Base-by-base conservation (phyloP, 2,113 vertebrate species). In the Saccopteryx bilineata region DNA sequence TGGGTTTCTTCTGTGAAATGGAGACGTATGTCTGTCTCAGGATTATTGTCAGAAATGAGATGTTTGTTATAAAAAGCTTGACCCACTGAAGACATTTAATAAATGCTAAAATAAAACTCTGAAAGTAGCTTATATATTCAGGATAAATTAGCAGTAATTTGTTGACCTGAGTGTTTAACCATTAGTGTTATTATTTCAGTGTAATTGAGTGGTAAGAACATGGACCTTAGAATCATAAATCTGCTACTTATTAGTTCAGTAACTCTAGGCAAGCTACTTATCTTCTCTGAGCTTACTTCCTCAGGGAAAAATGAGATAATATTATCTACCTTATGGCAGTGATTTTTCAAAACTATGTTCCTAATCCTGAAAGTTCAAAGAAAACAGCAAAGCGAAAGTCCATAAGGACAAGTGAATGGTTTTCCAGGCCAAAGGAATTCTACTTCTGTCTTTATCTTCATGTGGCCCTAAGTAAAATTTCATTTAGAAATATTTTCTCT, bases 401-500 rank as follows among this genome's bases (percentile, higher is more conserved):
- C 61, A 81, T 21, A 21, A 92, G 93, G 56, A 90, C 26, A 95
- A 96, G 9, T 33, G n/a, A 48, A 72, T 61, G 14, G 56, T 9
- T 56, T 5, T 48, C 46, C 31, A 75, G 58, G 61, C 17, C 76
- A 78, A 88, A 94, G 66, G 28, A 71, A 65, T 48, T 74, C 33
- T 46, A 72, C 50, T 71, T 92, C 78, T 31, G 79, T 10, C n/a
- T 85, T 90, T 50, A 46, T 81, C 63, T 96, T 87, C 61, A 79
- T 19, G 50, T 9, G 48, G 17, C 1, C 50, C n/a, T 39, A 90
- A 63, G 33, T 26, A 87, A 56, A 63, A 71, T 69, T 75, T 69
- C 56, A 83, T 61, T 93, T 69, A 82, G 89, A 92, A 83, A 93
- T 75, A 3, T 78, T 52, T 94, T 87, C 28, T 85, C 48, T 94